phyloP scores from a whole-genome alignment of 2,888 invertebrate genomes.

The Isoperla grammatica region DNA sequence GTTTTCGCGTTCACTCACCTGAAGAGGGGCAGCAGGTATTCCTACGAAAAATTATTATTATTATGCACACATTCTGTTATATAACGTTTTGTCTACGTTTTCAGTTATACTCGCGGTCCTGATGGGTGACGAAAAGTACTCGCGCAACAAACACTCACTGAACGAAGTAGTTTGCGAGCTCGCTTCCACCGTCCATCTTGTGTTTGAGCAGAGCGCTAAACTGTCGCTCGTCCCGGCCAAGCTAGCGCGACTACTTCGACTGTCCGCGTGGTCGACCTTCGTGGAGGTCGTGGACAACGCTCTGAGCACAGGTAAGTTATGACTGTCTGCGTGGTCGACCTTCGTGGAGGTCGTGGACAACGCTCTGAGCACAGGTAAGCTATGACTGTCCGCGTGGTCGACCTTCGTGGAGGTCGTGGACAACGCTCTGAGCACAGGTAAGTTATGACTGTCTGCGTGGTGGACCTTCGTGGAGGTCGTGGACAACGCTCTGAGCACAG shows the following conservation, averaged over 20 bases:
- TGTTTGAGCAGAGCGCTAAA: slow-evolving; percentile 67
- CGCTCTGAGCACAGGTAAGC: not conserved
- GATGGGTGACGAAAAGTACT: slow-evolving; percentile 44
- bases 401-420: too few relatives aligned
- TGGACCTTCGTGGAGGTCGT: too few relatives aligned
- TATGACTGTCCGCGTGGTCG: too few relatives aligned
- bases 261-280: slow-evolving; percentile 69
- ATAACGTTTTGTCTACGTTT: slow-evolving; percentile 34
- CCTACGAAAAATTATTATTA: too few relatives aligned
- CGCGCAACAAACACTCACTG: slow-evolving; percentile 36
- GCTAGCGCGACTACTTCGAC: slow-evolving; percentile 55
- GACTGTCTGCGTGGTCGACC: not conserved
- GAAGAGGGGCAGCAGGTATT: too few relatives aligned
- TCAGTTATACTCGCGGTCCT: slow-evolving; percentile 55
- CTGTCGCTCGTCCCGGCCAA: slow-evolving; percentile 63
- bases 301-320: slow-evolving; percentile 37
- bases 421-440: too few relatives aligned
- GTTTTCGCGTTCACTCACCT: too few relatives aligned
- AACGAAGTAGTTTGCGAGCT: slow-evolving; percentile 50
- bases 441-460: too few relatives aligned
- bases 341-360: slow-evolving; percentile 1
- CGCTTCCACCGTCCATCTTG: slow-evolving; percentile 58
- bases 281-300: slow-evolving; percentile 60
- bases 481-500: too few relatives aligned
- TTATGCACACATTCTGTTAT: not conserved